phyloP scores from a whole-genome alignment of 2,888 invertebrate species.

The Pseudeuparius sepicola region DNA sequence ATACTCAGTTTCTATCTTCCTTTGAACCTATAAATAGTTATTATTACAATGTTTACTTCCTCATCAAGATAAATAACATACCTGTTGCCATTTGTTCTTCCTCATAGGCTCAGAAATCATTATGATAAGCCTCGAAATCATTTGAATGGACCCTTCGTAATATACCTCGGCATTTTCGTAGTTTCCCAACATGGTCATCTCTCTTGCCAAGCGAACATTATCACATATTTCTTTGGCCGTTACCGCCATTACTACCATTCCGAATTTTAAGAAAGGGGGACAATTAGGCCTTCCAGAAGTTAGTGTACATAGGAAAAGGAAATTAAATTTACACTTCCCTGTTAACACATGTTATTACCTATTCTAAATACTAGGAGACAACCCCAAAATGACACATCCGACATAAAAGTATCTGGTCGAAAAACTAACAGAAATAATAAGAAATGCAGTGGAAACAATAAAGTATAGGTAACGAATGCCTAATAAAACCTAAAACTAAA shows the following conservation, averaged over 20 bases:
- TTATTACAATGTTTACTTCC: neutral
- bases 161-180: slow-evolving; percentile 91
- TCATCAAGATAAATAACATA: slow-evolving; percentile 33
- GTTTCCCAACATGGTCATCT: slow-evolving; percentile 90
- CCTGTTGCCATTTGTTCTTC: slow-evolving; percentile 85
- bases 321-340: no score
- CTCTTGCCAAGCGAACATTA: slow-evolving; percentile 88
- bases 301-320: no score
- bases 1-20: slow-evolving; percentile 81
- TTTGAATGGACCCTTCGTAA: slow-evolving; percentile 86
- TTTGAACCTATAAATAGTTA: slow-evolving; percentile 57
- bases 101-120: slow-evolving; percentile 71
- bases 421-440: no score
- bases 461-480: no score
- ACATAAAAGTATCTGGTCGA: no score
- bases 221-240: slow-evolving; percentile 87
- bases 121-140: slow-evolving; percentile 74
- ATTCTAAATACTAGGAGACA: no score
- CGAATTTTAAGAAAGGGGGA: no score
- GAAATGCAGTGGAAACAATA: no score
- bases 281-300: no score
- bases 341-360: no score
- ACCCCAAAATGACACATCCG: no score
- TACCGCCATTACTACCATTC: slow-evolving; percentile 86
- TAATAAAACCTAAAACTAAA: no score